Conservation (phyloP, 2,888 invertebrate species). For the Leptinotarsa peninsularis region DNA sequence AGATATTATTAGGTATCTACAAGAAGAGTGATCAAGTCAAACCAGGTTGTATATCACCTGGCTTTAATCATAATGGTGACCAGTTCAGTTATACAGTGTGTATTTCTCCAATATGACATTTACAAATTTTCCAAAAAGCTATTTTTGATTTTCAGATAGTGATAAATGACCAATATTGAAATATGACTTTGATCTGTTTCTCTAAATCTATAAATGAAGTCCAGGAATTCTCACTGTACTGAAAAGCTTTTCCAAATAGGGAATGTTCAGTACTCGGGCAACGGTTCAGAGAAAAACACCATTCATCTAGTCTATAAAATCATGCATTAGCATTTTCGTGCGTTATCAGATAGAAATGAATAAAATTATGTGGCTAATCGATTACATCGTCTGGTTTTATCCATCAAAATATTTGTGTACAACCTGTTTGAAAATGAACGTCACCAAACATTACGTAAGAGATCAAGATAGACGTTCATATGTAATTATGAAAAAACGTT, state of each 20-base stretch:
- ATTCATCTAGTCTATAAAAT: background rate
- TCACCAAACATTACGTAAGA: slow-evolving; percentile 9
- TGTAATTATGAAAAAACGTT: slow-evolving; percentile 10
- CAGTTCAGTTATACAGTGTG: background rate
- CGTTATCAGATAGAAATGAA: background rate
- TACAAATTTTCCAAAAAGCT: background rate
- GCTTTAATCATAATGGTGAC: background rate
- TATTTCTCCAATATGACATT: background rate
- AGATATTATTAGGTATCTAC: slow-evolving; percentile 5
- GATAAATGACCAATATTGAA: too few relatives aligned
- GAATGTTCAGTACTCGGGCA: too few relatives aligned
- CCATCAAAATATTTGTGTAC: slow-evolving; percentile 3
- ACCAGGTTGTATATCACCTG: background rate
- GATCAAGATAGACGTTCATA: slow-evolving; percentile 8
- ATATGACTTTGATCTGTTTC: too few relatives aligned
- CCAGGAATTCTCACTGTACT: too few relatives aligned
- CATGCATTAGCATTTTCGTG: background rate
- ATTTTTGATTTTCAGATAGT: too few relatives aligned
- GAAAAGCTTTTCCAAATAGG: too few relatives aligned
- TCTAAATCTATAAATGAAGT: too few relatives aligned
- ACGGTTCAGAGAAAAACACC: background rate
- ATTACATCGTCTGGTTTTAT: background rate
- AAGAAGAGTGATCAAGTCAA: slow-evolving; percentile 10
- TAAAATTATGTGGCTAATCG: background rate
- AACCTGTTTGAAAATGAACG: background rate